A percentile compares a stretch with the other conserved stretches of the same genome.
Evolutionary conservation across 2,888 invertebrate species (phyloP).

Genomic region (Gryllus longicercus): DNA sequence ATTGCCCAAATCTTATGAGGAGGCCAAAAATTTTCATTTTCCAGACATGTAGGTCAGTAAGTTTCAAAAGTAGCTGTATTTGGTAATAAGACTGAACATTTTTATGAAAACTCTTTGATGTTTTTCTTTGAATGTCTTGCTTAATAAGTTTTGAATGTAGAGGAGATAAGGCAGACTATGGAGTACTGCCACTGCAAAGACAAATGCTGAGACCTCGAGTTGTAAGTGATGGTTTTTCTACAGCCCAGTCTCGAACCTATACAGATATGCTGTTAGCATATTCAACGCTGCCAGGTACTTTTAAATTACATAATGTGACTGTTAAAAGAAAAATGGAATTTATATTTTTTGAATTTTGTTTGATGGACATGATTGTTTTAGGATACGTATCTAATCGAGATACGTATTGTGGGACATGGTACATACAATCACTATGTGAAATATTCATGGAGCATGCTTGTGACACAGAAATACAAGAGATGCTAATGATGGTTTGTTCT

Average conservation of each 20-base stretch:
- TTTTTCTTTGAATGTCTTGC: no score
- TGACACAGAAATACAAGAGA: constrained; percentile 59
- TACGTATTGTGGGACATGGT: constrained; percentile 62
- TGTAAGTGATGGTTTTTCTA: constrained; percentile 40
- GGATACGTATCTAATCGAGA: constrained; percentile 62
- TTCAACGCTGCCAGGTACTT: constrained; percentile 58
- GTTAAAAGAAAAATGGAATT: background rate
- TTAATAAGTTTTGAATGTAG: no score
- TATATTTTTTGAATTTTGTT: background rate
- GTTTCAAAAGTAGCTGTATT: background rate
- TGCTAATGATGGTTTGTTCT: constrained; percentile 57
- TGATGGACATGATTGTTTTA: constrained; percentile 41
- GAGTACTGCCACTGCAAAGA: background rate
- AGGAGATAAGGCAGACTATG: background rate
- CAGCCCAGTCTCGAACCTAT: constrained; percentile 27
- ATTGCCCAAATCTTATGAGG: constrained; percentile 53
- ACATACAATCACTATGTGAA: constrained; percentile 64
- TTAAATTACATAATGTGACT: background rate
- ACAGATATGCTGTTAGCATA: constrained; percentile 64
- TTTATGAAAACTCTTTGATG: no score
- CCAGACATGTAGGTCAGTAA: constrained; percentile 61
- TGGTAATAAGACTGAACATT: background rate
- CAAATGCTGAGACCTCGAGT: constrained; percentile 32
- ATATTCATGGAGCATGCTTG: constrained; percentile 63
- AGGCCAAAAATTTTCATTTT: constrained; percentile 73